These are phyloP conservation scores for Mycteria americana DNA, from an alignment of 2,797 vertebrate species.

Conservation along the genomic window DNA sequence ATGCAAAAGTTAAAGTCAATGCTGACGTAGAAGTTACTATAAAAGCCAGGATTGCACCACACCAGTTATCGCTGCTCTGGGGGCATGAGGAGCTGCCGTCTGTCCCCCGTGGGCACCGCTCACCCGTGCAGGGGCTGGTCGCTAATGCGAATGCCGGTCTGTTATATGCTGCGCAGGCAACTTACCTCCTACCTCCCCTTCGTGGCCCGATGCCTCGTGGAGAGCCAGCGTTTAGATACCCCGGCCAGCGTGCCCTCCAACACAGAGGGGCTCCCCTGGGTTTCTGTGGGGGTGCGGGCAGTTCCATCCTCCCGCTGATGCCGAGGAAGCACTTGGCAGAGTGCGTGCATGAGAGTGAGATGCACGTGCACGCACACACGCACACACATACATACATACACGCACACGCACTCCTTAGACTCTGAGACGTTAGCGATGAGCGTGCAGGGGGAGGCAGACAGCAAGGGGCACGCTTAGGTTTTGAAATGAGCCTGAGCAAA, in stretches of 20 bases:
- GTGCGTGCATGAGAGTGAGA: neutral
- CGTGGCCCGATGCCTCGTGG: fast-evolving
- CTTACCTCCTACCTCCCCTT: neutral
- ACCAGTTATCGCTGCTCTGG: neutral
- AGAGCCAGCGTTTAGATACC: too few relatives aligned
- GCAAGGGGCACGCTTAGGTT: neutral
- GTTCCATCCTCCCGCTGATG: neutral
- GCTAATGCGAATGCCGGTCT: neutral
- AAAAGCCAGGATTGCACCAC: neutral
- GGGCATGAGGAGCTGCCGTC: neutral
- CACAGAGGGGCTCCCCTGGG: too few relatives aligned
- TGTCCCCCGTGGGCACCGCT: fast-evolving
- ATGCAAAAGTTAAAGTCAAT: neutral
- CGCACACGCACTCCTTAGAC: fast-evolving
- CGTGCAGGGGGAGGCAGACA: neutral
- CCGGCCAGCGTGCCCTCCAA: fast-evolving
- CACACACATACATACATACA: fast-evolving
- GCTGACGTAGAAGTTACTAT: neutral
- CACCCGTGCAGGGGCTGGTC: neutral
- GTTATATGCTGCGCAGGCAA: neutral
- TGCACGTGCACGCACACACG: fast-evolving
- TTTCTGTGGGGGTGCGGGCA: fast-evolving
- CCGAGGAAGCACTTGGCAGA: neutral
- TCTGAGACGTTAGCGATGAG: fast-evolving
- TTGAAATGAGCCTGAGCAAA: neutral